Percentiles rank a stretch among this genome's conserved stretches.
Evolutionary conservation across 2,113 vertebrate genomes (phyloP).

Genomic region (Psittacara wagleri): DNA sequence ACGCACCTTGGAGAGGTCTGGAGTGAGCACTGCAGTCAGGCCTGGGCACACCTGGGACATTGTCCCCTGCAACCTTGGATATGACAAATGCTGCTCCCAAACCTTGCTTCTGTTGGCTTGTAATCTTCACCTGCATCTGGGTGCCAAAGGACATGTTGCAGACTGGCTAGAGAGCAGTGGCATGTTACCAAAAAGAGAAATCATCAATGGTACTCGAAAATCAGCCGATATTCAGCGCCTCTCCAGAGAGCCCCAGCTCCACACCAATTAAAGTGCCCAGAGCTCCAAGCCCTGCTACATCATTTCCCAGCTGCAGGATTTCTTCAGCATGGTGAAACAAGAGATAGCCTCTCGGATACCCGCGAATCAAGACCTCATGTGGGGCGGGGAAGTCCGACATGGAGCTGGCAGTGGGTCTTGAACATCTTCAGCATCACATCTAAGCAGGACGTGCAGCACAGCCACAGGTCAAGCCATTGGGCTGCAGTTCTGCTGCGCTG

Average conservation of each 20-base stretch:
- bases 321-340: not conserved
- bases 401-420: not conserved
- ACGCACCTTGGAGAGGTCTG: not conserved
- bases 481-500: accelerated
- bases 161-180: not conserved
- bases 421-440: not conserved
- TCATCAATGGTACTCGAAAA: not conserved
- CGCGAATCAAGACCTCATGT: not conserved
- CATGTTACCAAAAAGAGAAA: not conserved
- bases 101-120: not conserved
- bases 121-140: not conserved
- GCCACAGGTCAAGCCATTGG: not conserved
- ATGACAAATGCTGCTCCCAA: not conserved
- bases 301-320: not conserved
- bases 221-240: not conserved
- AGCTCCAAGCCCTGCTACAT: not conserved
- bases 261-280: not conserved
- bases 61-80: not conserved
- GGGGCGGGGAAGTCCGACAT: not conserved
- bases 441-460: not conserved
- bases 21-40: not conserved
- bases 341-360: not conserved
- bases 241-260: not conserved
- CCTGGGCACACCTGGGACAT: not conserved
- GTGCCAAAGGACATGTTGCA: not conserved